Percentiles rank a stretch among this genome's conserved stretches.
Evolutionary conservation across 1,140 invertebrate genomes (phyloP).

Genomic region (Anoplophora glabripennis): DNA sequence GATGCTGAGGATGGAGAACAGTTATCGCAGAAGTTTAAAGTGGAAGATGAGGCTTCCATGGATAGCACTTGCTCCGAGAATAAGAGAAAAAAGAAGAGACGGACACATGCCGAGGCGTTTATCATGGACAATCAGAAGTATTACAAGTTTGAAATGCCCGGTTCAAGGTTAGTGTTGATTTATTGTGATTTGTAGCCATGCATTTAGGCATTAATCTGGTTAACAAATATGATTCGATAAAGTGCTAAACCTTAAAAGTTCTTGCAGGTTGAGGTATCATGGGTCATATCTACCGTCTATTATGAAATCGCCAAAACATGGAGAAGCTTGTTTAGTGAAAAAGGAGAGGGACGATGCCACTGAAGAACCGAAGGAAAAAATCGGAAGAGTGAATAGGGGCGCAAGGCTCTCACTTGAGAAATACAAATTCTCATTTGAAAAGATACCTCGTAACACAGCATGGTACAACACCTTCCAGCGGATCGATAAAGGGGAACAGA

Average conservation of each 20-base stretch:
- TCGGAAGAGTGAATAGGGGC: slow-evolving; percentile 13
- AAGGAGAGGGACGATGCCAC: slow-evolving; percentile 16
- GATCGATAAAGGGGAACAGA: slow-evolving; percentile 67
- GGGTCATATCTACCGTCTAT: slow-evolving; percentile 40
- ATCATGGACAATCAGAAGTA: slow-evolving; percentile 61
- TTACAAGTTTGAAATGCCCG: slow-evolving; percentile 61
- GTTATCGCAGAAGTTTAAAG: slow-evolving; percentile 24
- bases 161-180: slow-evolving; percentile 48
- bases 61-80: slow-evolving; percentile 38
- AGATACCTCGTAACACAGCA: slow-evolving; percentile 65
- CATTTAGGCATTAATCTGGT: neutral
- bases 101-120: slow-evolving; percentile 58
- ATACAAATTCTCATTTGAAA: slow-evolving; percentile 74
- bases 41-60: slow-evolving; percentile 41
- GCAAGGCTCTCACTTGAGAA: slow-evolving; percentile 42
- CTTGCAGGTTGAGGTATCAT: slow-evolving; percentile 44
- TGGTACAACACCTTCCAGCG: slow-evolving; percentile 77
- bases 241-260: slow-evolving; percentile 22
- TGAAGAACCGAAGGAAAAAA: slow-evolving; percentile 13
- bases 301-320: slow-evolving; percentile 33
- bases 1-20: slow-evolving; percentile 22
- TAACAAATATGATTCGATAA: neutral
- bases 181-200: neutral
- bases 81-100: slow-evolving; percentile 49
- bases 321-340: slow-evolving; percentile 38